These are phyloP conservation scores for Bombus difficillimus DNA, from an alignment of 1,140 invertebrate genomes.

Conservation along the genomic window DNA sequence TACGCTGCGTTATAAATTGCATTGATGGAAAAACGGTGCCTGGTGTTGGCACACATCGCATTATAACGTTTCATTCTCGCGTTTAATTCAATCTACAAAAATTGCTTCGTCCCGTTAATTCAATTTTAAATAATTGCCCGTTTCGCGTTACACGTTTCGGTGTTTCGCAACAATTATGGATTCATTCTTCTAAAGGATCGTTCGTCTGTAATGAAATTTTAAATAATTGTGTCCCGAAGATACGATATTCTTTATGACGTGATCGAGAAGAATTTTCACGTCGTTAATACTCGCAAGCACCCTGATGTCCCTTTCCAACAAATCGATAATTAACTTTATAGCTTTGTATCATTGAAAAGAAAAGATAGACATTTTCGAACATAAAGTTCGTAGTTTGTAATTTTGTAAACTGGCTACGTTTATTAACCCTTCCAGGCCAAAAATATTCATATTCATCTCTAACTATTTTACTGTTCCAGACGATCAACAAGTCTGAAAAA, in stretches of 20 bases:
- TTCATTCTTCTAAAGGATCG: neutral
- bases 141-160: neutral
- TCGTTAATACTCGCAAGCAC: neutral
- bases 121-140: conserved; percentile 5
- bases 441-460: too few relatives aligned
- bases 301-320: too few relatives aligned
- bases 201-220: neutral
- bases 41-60: too few relatives aligned
- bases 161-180: too few relatives aligned
- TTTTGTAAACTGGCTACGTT: neutral
- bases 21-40: neutral
- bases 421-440: neutral
- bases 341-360: too few relatives aligned
- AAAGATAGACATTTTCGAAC: too few relatives aligned
- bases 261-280: neutral
- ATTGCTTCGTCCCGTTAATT: neutral
- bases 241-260: neutral
- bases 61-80: conserved; percentile 13
- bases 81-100: conserved; percentile 39
- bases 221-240: neutral
- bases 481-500: too few relatives aligned
- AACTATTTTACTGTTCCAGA: too few relatives aligned
- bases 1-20: neutral
- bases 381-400: neutral
- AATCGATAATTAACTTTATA: too few relatives aligned